phyloP scores from a whole-genome alignment of 2,113 vertebrate genomes.

The Poeciliopsis turrubarensis region DNA sequence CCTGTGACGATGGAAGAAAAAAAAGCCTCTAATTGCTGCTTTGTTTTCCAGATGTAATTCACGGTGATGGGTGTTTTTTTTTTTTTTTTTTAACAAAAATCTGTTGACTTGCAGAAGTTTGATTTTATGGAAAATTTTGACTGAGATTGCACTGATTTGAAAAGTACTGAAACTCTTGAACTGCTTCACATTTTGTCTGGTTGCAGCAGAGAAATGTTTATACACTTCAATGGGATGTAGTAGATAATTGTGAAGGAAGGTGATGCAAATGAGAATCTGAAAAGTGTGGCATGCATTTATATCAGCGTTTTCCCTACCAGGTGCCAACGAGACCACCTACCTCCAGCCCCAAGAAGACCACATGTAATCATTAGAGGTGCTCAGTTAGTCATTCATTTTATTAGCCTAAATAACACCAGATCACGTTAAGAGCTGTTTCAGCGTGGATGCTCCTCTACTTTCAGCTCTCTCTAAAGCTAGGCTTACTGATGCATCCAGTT shows the following conservation, averaged over 20 bases:
- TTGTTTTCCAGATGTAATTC: slow-evolving; percentile 55
- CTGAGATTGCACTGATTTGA: slow-evolving; percentile 14
- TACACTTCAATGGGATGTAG: neutral
- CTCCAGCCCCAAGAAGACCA: too few species aligned
- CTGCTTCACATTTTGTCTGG: neutral
- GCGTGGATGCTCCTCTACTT: too few species aligned
- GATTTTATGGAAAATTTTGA: slow-evolving; percentile 47
- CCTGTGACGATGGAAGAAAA: slow-evolving; percentile 40
- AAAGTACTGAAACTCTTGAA: neutral
- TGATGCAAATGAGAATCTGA: neutral
- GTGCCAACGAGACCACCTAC: too few species aligned
- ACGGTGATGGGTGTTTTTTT: slow-evolving; percentile 5
- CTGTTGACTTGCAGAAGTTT: slow-evolving; percentile 23
- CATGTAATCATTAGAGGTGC: too few species aligned
- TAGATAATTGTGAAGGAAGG: neutral
- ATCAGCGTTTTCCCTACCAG: too few species aligned
- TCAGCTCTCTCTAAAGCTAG: too few species aligned
- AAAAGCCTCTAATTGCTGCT: slow-evolving; percentile 66
- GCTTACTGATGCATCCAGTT: too few species aligned
- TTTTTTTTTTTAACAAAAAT: slow-evolving; percentile 6
- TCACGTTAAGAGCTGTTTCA: too few species aligned
- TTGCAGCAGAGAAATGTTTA: neutral
- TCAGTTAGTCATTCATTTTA: too few species aligned
- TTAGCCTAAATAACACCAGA: too few species aligned
- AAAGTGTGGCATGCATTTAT: neutral